Conservation (phyloP, 2,888 invertebrate species). For the Tipula helvola region DNA sequence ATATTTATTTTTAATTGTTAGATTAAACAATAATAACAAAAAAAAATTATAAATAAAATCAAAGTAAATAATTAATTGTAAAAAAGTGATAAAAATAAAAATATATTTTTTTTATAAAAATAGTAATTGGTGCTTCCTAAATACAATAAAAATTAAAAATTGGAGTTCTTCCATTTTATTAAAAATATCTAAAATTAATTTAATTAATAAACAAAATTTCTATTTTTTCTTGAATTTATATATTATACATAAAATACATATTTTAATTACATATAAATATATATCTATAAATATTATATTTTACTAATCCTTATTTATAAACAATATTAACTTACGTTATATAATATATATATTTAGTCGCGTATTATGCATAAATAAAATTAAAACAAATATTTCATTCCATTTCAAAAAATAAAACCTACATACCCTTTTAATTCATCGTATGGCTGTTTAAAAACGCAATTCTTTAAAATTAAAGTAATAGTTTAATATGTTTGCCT, state of each 20-base stretch:
- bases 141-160: not conserved
- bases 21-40: not conserved
- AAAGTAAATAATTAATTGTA: conserved; percentile 1
- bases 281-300: not conserved
- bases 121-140: not conserved
- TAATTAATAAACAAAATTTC: not conserved
- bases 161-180: not conserved
- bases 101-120: conserved; percentile 6
- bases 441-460: not conserved
- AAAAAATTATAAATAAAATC: not conserved
- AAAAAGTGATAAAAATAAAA: not conserved
- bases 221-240: not conserved
- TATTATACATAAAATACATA: not conserved
- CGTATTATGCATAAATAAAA: not conserved
- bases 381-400: not conserved
- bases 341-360: not conserved
- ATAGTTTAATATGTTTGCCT: not conserved
- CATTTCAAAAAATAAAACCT: not conserved
- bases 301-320: not conserved
- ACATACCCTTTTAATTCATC: not conserved
- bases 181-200: not conserved
- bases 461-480: not conserved
- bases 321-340: not conserved
- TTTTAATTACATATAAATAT: not conserved
- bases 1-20: not conserved